These are phyloP conservation scores for Manacus vitellinus DNA, from an alignment of 2,113 vertebrate genomes.

Conservation along the genomic window DNA sequence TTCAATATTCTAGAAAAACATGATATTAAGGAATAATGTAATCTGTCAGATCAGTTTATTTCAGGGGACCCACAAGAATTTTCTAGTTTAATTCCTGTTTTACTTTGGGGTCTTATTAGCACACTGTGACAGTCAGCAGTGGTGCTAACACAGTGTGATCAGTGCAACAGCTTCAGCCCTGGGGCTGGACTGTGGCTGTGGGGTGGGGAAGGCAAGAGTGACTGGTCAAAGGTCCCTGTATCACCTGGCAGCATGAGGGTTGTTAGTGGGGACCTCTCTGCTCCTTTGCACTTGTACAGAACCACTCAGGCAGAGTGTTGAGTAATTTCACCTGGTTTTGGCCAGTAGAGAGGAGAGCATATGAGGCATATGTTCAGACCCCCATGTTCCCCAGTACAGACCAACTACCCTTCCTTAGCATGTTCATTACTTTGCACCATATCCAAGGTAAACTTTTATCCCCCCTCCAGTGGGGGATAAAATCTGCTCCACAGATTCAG, in stretches of 20 bases:
- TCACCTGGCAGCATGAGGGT: accelerated
- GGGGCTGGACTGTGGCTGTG: accelerated
- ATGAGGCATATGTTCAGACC: background rate
- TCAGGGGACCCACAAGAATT: background rate
- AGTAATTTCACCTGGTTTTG: background rate
- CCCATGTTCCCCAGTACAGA: background rate
- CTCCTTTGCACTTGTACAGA: background rate
- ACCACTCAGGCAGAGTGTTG: background rate
- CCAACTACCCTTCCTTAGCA: background rate
- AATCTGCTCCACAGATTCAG: background rate
- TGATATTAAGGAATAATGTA: background rate
- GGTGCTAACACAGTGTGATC: background rate
- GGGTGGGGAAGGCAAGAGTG: background rate
- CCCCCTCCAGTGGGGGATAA: background rate
- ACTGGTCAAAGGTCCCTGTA: background rate
- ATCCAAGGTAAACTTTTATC: background rate
- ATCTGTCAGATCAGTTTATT: background rate
- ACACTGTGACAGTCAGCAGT: background rate
- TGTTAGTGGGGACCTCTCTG: background rate
- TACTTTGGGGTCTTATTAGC: background rate
- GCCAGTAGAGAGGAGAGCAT: background rate
- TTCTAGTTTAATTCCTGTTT: background rate
- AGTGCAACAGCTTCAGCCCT: background rate
- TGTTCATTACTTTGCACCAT: background rate
- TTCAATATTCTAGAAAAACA: background rate